Base-by-base conservation (phyloP, 2,888 invertebrate genomes). In the Parochlus steinenii region DNA sequence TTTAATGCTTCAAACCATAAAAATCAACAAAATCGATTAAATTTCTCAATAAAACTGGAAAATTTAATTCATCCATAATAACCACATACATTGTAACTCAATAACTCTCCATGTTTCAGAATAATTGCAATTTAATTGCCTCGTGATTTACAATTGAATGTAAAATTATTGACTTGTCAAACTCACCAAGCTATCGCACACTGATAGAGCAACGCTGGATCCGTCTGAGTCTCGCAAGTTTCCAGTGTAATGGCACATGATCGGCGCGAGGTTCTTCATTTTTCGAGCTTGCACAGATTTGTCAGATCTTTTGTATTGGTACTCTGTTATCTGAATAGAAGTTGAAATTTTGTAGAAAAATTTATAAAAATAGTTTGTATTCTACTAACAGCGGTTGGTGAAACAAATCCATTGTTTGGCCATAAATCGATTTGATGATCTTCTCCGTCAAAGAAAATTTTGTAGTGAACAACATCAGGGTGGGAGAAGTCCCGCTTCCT, bases 181-280 rank as follows among this genome's bases (percentile, higher is more conserved):
- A 48, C 46, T 47, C 46, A 61, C 61, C 49, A 61, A 48, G 48
- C 59, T 60, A 31, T 56, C 55, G 44, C 67, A 68, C 4, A 65
- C 54, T 3, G 67, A 65, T 11, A 69, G 41, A 2, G 67, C 67
- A 0, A 58, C 67, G 35, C 55, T 56, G 1, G 67, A 67, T 32
- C 54, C 46, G 6, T 49, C 42, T 17, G 53, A 44, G 24, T 58
- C 59, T 30, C 55, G 49, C 12, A 70, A 49, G 25, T 44, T 47
- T 3, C 69, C 70, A 2, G 62, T 60, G 45, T 64, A 71, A 44
- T 67, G 65, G 39, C 67, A 68, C 7, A 51, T 49, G 6, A 42
- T 43, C 29, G 47, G 44, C 16, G 52, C 39, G 5, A 47, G 46
- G 24, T 44, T 44, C 29, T 32, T 28, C 3, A 58, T 28, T 30